A percentile compares a stretch with the other conserved stretches of the same genome.
phyloP scores from a whole-genome alignment of 1,140 invertebrate genomes.

The Drosophila kurseongensis region DNA sequence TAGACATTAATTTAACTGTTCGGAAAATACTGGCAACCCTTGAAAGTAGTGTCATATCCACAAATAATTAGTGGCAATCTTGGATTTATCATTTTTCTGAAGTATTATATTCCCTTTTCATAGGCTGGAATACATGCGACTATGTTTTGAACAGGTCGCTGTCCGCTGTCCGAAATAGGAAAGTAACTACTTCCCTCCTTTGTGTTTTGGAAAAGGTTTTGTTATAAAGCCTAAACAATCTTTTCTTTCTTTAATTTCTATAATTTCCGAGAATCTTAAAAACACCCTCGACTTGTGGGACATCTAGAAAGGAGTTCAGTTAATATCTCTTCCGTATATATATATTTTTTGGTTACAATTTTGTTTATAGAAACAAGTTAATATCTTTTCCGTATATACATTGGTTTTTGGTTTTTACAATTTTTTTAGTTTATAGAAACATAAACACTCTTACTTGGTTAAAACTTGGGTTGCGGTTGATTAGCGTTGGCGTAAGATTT shows the following conservation, averaged over 20 bases:
- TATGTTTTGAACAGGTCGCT: no score
- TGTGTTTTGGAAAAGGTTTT: neutral
- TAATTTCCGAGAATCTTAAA: neutral
- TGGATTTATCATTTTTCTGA: no score
- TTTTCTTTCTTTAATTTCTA: slow-evolving; percentile 1
- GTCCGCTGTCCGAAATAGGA: no score
- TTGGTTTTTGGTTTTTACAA: neutral
- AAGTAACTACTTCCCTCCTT: slow-evolving; percentile 1
- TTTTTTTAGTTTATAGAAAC: neutral
- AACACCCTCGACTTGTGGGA: neutral
- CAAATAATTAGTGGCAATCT: no score
- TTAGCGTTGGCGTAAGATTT: neutral
- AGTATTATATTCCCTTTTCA: no score
- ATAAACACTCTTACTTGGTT: neutral
- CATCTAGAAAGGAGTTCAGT: slow-evolving; percentile 3
- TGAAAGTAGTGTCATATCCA: no score
- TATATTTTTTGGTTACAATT: neutral
- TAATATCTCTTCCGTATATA: slow-evolving; percentile 2
- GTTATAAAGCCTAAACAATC: neutral
- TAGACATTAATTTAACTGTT: no score
- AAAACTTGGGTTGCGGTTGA: neutral
- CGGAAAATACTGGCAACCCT: no score
- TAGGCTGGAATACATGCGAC: no score
- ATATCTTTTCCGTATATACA: no score
- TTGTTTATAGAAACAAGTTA: no score